Evolutionary conservation across 1,140 invertebrate species (phyloP), one percentile per base, ranked within the genome.

Genomic region (Schmidtea mediterranea): DNA sequence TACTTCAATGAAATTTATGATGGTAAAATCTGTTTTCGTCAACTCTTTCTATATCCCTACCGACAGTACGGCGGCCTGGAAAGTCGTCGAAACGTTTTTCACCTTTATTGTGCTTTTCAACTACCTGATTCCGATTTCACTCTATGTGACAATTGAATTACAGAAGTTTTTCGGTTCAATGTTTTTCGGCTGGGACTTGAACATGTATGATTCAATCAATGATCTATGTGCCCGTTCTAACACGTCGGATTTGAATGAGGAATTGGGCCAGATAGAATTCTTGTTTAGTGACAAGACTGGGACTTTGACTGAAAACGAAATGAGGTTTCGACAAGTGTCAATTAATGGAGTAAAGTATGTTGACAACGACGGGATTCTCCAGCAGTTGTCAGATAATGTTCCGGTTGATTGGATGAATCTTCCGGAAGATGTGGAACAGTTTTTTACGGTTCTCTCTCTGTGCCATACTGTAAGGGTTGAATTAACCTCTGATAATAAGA

Each of bases 201-300:
- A 74, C 10, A 69, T 77, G 67, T 72, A 68, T 52, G 77, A 94
- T 67, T 75, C 72, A 53, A 77, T 78, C 56, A 78, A 76, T 1
- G 77, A 95, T 63, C 92, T 84, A 9, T 82, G 82, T 13, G 90
- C 92, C 1, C 79, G 84, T 75, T 68, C 55, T 2, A 60, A 72
- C 84, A 51, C 84, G 80, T 22, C 80, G 79, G 62, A 21, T n/a
- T 18, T 53, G 23, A 51, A 46, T 37, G 52, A 53, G 36, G 50
- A 52, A 69, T 51, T 24, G 24, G 57, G 56, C 8, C 57, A 76
- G 71, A 76, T 92, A 24, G 78, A 82, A 58, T 89, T 87, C 58
- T 72, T 92, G 41, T 89, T 92, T 67, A 86, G 80, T 13, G 84
- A 92, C 60, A 90, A 90, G 62, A 90, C 83, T 2, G 83, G 84